Evolutionary conservation across 2,888 invertebrate genomes (phyloP), one percentile per base, ranked within the genome.

Genomic region (Anthrax anthrax): DNA sequence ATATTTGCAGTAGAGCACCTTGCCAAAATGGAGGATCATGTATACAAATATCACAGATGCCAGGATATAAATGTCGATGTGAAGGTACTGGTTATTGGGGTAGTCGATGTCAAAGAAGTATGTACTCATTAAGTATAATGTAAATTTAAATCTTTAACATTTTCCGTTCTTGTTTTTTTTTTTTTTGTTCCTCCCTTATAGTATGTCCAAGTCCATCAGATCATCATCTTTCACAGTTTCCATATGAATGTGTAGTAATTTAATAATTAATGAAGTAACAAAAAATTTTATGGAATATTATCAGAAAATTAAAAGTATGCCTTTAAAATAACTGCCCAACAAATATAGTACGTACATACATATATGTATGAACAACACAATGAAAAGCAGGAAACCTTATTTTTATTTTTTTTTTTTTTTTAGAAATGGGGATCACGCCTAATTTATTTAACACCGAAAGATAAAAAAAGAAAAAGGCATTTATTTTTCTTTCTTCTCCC

Each of bases 1-100:
- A 81, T 57, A 73, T 75, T 36, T 82, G 81, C 58, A 71, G 70
- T 50, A 65, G 70, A 40, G 70, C 67, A 51, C 81, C 80, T 4
- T 82, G 82, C 56, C 56, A 72, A 49, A 72, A 78, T 55, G 73
- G 73, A 29, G 73, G 74, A 13, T 70, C 72, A 4, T 82, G 81
- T 58, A 72, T 73, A 44, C 78, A 79, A 63, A 72, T 75, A 29
- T 71, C 74, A 2, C 71, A 72, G 49, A 67, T 70, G 19, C 76
- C 76, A 9, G 74, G 76, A 38, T 79, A 67, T 61, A 74, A 73
- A 59, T 79, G 78, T 54, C 60, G 73, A 48, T 79, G 79, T 56
- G 76, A 76, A 57, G 77, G 77, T 45, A 78, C 78, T 39, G 78
- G 78, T 48, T 80, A 65, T 57, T 76, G 52, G 51, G 55, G 55